Evolutionary conservation across 2,888 invertebrate species (phyloP).

Genomic region (Drymonia ruficornis): DNA sequence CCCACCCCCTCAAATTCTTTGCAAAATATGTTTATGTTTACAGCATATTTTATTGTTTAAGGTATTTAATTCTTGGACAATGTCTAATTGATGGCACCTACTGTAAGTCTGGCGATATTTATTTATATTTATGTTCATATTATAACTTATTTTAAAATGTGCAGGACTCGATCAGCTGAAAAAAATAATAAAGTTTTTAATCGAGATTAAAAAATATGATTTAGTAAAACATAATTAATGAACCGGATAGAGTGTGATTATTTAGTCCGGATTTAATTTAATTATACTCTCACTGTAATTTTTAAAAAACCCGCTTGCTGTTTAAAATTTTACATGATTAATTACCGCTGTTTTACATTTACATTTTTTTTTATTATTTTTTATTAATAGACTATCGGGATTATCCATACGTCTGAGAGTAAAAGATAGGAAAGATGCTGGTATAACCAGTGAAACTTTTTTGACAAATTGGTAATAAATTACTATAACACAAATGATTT

Average conservation of each 20-base stretch:
- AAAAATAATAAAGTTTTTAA: background rate
- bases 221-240: conserved; percentile 1
- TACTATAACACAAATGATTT: background rate
- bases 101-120: too few species aligned
- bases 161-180: background rate
- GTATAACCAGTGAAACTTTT: conserved; percentile 1
- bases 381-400: conserved; percentile 21
- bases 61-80: too few species aligned
- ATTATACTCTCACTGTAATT: conserved; percentile 14
- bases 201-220: background rate
- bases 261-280: conserved; percentile 13
- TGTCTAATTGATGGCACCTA: too few species aligned
- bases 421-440: conserved; percentile 9
- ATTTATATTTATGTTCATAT: background rate
- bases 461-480: background rate
- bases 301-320: conserved; percentile 9
- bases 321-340: conserved; percentile 17
- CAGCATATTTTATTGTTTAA: background rate
- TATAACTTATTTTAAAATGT: background rate
- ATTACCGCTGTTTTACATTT: conserved; percentile 30
- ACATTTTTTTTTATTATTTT: too few species aligned
- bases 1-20: background rate
- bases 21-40: conserved; percentile 1
- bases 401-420: conserved; percentile 22
- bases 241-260: conserved; percentile 13